Base-by-base conservation (phyloP, 2,113 vertebrate species). In the Cairina moschata region DNA sequence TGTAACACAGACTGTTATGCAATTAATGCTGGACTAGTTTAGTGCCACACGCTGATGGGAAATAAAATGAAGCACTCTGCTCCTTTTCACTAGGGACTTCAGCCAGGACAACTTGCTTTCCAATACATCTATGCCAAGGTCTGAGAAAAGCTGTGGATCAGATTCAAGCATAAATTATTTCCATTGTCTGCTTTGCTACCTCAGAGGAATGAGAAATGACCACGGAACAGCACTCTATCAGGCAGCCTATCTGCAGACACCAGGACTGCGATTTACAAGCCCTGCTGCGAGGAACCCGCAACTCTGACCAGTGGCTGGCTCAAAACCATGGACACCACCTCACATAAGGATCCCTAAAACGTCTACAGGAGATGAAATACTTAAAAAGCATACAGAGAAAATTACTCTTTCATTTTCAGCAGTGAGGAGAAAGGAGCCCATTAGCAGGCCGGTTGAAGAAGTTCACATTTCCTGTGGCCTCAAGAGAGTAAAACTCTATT, bases 121-220 rank as follows among this genome's bases (percentile, higher is more conserved):
- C 62, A 58, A 65, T 62, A 55, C 21, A 73, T 54, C 15, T 34
- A 12, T 73, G 76, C 68, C 90, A 94, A 78, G 44, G 60, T 48
- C 88, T 88, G 76, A 95, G 69, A 76, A 93, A 91, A 86, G 81
- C 78, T 44, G 67, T 76, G 68, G 67, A 82, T 79, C 62, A 55
- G 73, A 88, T 72, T 82, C 83, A 88, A 83, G 84, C 67, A 89
- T 87, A 82, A 87, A 91, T 81, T 76, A 94, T 89, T 87, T 80
- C 76, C 81, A 76, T 68, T 92, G 77, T 89, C 84, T 91, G 60
- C 68, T 92, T 85, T 90, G 40, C 90, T 77, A 42, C 72, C 91
- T 81, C 50, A 25, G 72, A 91, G 90, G 78, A 60, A 88, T 67
- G 72, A 88, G 75, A 73, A 86, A 87, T 87, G 63, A 80, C 75